These are phyloP conservation scores for Poecile montanus DNA, from an alignment of 2,797 vertebrate genomes.

Conservation along the genomic window DNA sequence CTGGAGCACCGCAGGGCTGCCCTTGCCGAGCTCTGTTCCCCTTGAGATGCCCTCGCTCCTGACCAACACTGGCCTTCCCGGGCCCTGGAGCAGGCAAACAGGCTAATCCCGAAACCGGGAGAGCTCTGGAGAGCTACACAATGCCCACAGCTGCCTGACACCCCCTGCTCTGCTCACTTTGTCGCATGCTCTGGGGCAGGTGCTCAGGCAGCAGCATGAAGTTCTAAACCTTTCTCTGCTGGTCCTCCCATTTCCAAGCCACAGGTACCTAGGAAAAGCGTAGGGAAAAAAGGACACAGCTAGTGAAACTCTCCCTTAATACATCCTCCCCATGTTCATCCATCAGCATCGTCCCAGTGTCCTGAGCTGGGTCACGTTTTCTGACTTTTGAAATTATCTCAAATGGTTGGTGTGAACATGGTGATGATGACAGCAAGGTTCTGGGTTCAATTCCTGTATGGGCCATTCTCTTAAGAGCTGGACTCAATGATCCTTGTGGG, in stretches of 20 bases:
- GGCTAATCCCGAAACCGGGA: not conserved
- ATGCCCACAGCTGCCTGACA: not conserved
- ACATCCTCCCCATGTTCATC: rapidly evolving
- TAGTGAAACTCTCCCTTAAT: not conserved
- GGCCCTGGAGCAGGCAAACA: rapidly evolving
- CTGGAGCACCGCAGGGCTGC: rapidly evolving
- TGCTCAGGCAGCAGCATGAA: rapidly evolving
- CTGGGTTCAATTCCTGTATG: not conserved
- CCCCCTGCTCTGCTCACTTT: rapidly evolving
- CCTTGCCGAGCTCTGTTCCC: rapidly evolving
- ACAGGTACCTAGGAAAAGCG: not conserved
- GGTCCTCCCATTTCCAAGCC: not conserved
- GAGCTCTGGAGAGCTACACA: not conserved
- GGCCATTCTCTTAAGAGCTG: not conserved
- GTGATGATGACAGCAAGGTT: not conserved
- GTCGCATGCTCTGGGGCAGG: rapidly evolving
- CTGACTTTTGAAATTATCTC: not conserved
- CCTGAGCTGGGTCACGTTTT: not conserved
- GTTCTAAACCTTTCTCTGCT: not conserved
- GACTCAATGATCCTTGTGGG: not conserved
- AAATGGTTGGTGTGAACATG: not conserved
- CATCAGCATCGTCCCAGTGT: rapidly evolving
- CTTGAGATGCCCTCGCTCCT: rapidly evolving
- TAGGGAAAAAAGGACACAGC: rapidly evolving
- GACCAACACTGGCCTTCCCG: rapidly evolving